Evolutionary conservation across 2,888 invertebrate genomes (phyloP), one percentile per base, ranked within the genome.

Genomic region (Andrena haemorrhoa): DNA sequence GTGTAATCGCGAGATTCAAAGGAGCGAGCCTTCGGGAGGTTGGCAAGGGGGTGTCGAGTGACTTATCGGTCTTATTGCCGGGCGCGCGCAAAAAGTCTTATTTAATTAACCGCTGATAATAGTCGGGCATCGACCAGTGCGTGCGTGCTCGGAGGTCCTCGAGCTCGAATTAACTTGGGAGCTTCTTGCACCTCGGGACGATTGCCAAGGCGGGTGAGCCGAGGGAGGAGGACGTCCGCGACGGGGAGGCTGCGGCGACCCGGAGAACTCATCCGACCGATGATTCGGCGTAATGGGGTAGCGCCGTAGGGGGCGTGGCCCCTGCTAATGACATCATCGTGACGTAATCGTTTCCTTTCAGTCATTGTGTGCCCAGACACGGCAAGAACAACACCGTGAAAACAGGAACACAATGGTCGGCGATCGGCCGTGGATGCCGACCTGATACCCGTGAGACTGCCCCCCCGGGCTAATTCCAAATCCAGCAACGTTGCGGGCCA

Each of bases 221-320:
- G 63, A 26, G 53, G 61, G 16, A 69, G 47, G 47, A 63, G 35
- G 69, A 56, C 53, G 61, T 78, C 51, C 41, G 66, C 51, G 70
- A 64, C 23, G 69, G 61, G 58, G 29, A 68, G 49, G 61, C 47
- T 60, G 53, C 26, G 20, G 64, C 56, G 29, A 31, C 49, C 61
- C 51, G 63, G 60, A 63, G 85, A 80, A 88, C 84, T 90, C 88
- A 88, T 90, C 88, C 79, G 73, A 80, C 88, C 83, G 89, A 91
- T 91, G 92, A 92, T 92, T 91, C 90, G 90, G 92, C 92, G 91
- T 92, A 92, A 93, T 92, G 90, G 90, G 89, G 92, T 92, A 92
- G 91, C 91, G 85, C 90, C 89, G 82, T 90, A 89, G 90, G 90
- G 91, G 92, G 91, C 90, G 91, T 90, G 91, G 90, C 85, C 79